Conservation (phyloP, 2,888 invertebrate genomes). For the Fragum fragum region DNA sequence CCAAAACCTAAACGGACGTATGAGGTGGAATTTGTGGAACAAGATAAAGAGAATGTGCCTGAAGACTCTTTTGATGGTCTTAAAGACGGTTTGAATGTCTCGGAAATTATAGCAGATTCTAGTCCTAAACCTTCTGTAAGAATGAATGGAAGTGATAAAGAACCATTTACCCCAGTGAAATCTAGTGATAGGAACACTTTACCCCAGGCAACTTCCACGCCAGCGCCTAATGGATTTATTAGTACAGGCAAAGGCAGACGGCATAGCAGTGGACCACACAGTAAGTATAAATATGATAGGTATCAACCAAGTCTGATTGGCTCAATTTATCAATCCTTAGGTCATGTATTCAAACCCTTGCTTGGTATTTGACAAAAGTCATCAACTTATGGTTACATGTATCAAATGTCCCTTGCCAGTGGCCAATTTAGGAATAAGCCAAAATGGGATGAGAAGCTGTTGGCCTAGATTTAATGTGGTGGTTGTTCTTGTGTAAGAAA, state of each 20-base stretch:
- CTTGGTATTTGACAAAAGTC: too few relatives aligned
- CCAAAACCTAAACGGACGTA: conserved; percentile 66
- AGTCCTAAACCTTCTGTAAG: conserved; percentile 67
- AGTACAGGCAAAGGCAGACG: conserved; percentile 59
- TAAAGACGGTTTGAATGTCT: conserved; percentile 57
- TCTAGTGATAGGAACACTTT: conserved; percentile 69
- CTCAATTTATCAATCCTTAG: too few relatives aligned
- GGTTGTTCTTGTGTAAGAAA: too few relatives aligned
- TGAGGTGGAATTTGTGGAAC: conserved; percentile 66
- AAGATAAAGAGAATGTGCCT: conserved; percentile 74
- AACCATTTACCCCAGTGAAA: conserved; percentile 74
- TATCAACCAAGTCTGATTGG: too few relatives aligned
- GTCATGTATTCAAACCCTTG: too few relatives aligned
- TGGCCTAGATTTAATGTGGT: too few relatives aligned
- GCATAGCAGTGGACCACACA: conserved; percentile 51
- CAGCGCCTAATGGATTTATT: conserved; percentile 78
- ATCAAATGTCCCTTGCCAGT: too few relatives aligned
- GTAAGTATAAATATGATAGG: too few relatives aligned
- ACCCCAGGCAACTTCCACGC: conserved; percentile 82
- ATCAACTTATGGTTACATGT: too few relatives aligned
- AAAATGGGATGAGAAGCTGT: too few relatives aligned
- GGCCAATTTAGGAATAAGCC: too few relatives aligned
- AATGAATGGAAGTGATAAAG: conserved; percentile 65
- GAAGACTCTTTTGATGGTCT: conserved; percentile 47
- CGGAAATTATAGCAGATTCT: conserved; percentile 63